Base-by-base conservation (phyloP, 2,797 vertebrate genomes). In the Periparus ater region DNA sequence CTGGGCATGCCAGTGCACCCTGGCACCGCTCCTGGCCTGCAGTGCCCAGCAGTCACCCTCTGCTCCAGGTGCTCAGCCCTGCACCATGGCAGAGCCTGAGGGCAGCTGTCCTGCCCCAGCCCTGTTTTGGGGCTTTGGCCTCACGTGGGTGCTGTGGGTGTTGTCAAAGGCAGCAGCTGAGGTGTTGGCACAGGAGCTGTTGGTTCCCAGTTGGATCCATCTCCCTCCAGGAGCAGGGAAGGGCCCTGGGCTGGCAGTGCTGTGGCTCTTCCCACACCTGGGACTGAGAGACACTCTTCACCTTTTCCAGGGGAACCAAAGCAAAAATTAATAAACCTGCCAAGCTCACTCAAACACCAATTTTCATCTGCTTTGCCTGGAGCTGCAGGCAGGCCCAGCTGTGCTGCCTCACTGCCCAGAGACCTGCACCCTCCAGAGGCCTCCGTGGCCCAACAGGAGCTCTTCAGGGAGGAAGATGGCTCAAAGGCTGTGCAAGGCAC, bases 191-290 rank as follows among this genome's bases (percentile, higher is more conserved):
- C 44, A 12, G 88, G 34, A 85, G 42, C 25, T 26, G 20, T 5
- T 0, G 1, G 18, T 6, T 36, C 15, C 2, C 25, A 15, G 65
- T 22, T 2, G 0, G 17, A 13, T 34, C 54, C 0, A 0, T 17
- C 22, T 32, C 16, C 10, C 29, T 9, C 34, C 0, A 0, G 61
- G 57, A 50, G 23, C 2, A 1, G 65, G 55, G 57, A 54, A 23
- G 10, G 2, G 17, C 63, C 20, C 19, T 9, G 67, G 60, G 44
- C 6, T 11, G 53, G 65, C 38, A 27, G 30, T 4, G 4, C 86
- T 4, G 3, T 4, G 8, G 29, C 51, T 74, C 22, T 23, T 8
- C 7, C 8, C 4, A 3, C 30, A 9, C 0, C 40, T 48, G 65
- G 51, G 58, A 32, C 51, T 62, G 2, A 74, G 11, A 57, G 54